These are phyloP conservation scores for Drosophila willistoni DNA, from an alignment of 1,140 invertebrate species.

Conservation along the genomic window DNA sequence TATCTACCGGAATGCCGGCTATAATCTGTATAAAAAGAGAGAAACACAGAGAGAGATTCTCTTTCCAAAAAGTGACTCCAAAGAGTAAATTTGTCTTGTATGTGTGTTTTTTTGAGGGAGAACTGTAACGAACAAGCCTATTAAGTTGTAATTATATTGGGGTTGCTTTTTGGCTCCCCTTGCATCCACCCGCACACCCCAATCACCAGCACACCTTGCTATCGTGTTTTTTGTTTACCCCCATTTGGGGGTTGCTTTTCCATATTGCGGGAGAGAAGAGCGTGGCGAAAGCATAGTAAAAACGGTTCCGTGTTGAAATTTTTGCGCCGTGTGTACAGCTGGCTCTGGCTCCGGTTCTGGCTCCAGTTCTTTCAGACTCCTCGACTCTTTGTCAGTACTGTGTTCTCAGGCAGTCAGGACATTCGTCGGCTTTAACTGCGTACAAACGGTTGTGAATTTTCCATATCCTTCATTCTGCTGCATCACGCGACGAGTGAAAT, in stretches of 20 bases:
- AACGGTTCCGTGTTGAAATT: conserved; percentile 69
- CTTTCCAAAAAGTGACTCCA: background rate
- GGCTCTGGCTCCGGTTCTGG: conserved; percentile 2
- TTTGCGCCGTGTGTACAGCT: conserved; percentile 22
- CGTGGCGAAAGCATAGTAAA: conserved; percentile 50
- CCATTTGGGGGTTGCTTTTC: conserved; percentile 58
- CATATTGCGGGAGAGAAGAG: conserved; percentile 41
- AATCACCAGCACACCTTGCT: background rate
- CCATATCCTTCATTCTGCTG: conserved; percentile 39
- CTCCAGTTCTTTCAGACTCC: background rate
- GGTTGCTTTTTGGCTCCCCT: conserved; percentile 52
- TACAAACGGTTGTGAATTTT: conserved; percentile 79
- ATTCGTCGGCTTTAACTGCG: conserved; percentile 75
- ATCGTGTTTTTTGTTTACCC: conserved; percentile 42
- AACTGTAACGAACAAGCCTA: background rate
- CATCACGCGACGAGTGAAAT: conserved; percentile 62
- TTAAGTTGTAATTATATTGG: conserved; percentile 56
- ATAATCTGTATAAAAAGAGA: background rate
- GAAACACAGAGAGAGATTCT: background rate
- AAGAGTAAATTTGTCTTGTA: conserved; percentile 34
- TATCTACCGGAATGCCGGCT: conserved; percentile 70
- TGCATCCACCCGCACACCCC: background rate
- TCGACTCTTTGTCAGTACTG: conserved; percentile 50
- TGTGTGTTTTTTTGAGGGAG: conserved; percentile 21
- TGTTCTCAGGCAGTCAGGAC: conserved; percentile 51